Evolutionary conservation across 2,113 vertebrate genomes (phyloP).

Genomic region (Nesoenas mayeri): DNA sequence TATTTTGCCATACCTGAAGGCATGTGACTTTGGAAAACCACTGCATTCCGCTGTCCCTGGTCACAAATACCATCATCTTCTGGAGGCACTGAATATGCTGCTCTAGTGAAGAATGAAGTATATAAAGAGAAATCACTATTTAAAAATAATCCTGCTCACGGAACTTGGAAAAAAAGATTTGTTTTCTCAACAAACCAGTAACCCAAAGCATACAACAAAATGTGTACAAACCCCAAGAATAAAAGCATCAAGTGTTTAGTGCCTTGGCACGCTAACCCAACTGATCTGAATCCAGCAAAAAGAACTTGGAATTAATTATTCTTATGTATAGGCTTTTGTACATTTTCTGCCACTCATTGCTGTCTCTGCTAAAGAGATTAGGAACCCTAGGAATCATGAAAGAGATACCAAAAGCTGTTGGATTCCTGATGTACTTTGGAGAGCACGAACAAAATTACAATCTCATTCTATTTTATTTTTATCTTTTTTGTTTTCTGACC

Average conservation of each 20-base stretch:
- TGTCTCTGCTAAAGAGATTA: not conserved
- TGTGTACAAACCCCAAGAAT: not conserved
- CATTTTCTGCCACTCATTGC: not conserved
- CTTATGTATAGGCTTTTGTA: not conserved
- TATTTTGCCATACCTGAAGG: not conserved
- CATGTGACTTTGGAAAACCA: not conserved
- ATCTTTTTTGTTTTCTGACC: not conserved
- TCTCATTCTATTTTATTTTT: not conserved
- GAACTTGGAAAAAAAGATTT: slow-evolving; percentile 11
- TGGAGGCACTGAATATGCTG: not conserved
- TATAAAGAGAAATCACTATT: not conserved
- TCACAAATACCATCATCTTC: not conserved
- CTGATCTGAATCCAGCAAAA: slow-evolving; percentile 18
- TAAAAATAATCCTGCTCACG: not conserved
- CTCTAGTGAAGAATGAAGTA: not conserved
- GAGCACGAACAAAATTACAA: not conserved
- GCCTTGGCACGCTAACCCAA: not conserved
- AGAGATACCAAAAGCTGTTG: not conserved
- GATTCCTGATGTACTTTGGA: not conserved
- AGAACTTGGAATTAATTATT: slow-evolving; percentile 15
- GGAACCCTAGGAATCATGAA: not conserved
- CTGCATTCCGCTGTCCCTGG: not conserved
- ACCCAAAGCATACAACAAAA: slow-evolving; percentile 26
- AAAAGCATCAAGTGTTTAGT: not conserved
- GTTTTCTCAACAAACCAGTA: slow-evolving; percentile 27